phyloP scores from a whole-genome alignment of 2,888 invertebrate species.

The Drosophila neotestacea region DNA sequence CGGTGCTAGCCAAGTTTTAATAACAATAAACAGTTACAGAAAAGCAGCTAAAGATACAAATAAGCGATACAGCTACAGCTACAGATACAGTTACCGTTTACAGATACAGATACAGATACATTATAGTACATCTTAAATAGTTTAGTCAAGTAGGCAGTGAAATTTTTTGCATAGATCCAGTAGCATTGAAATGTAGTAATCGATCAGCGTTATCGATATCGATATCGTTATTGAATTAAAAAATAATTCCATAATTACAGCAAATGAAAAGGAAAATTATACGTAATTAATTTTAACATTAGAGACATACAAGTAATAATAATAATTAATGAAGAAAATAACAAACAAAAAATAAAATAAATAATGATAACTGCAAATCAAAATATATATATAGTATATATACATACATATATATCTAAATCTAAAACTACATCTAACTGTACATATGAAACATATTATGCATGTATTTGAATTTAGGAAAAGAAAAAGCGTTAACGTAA shows the following conservation, averaged over 20 bases:
- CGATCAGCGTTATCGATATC: slow-evolving; percentile 22
- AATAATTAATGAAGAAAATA: slow-evolving; percentile 1
- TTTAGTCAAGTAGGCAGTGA: slow-evolving; percentile 56
- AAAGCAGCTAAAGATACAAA: slow-evolving; percentile 21
- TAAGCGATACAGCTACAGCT: slow-evolving; percentile 15
- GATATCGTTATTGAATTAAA: not conserved
- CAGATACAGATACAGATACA: slow-evolving; percentile 27
- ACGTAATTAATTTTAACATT: slow-evolving; percentile 72
- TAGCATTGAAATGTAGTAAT: slow-evolving; percentile 40
- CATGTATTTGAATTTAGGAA: slow-evolving; percentile 36
- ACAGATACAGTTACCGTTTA: slow-evolving; percentile 25
- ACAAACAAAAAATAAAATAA: slow-evolving; percentile 12
- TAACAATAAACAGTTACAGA: slow-evolving; percentile 32
- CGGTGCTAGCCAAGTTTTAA: slow-evolving; percentile 70
- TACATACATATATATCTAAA: slow-evolving; percentile 15
- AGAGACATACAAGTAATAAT: slow-evolving; percentile 29
- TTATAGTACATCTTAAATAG: slow-evolving; percentile 20
- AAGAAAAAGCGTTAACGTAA: slow-evolving; percentile 27
- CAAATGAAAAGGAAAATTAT: slow-evolving; percentile 39
- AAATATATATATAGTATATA: slow-evolving; percentile 27
- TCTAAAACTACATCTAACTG: slow-evolving; percentile 39
- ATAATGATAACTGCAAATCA: slow-evolving; percentile 9
- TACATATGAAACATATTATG: slow-evolving; percentile 46
- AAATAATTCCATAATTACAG: slow-evolving; percentile 31
- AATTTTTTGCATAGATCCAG: slow-evolving; percentile 68